These are phyloP conservation scores for Cephus sareptanus DNA, from an alignment of 2,888 invertebrate species.

Conservation along the genomic window DNA sequence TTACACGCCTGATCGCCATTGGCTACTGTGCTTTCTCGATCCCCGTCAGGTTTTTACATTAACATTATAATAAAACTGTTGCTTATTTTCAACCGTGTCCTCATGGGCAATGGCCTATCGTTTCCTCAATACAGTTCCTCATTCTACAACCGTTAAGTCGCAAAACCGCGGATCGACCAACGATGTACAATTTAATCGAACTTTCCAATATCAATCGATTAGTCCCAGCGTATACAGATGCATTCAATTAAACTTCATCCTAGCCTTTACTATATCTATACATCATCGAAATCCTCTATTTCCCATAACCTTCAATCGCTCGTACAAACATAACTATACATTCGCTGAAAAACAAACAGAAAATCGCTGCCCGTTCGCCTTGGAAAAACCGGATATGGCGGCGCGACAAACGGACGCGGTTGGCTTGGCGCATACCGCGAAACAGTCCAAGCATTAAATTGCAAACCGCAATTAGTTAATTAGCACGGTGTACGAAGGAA, in stretches of 20 bases:
- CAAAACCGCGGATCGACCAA: background rate
- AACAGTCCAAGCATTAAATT: slow-evolving; percentile 28
- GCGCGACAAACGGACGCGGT: background rate
- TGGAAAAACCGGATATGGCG: slow-evolving; percentile 15
- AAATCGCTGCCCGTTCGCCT: background rate
- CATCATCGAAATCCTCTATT: background rate
- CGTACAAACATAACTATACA: background rate
- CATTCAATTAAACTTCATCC: background rate
- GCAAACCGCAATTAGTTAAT: slow-evolving; percentile 30
- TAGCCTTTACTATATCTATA: background rate
- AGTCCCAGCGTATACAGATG: background rate
- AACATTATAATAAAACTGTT: slow-evolving; percentile 23
- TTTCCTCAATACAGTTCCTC: background rate
- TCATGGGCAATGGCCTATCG: background rate
- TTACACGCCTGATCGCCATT: slow-evolving; percentile 20
- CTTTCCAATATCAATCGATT: background rate
- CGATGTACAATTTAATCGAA: background rate
- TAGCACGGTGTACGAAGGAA: slow-evolving; percentile 4
- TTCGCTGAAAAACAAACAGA: background rate
- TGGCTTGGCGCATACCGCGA: slow-evolving; percentile 2
- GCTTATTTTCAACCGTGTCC: background rate
- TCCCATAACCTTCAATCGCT: background rate
- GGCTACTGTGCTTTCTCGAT: slow-evolving; percentile 29
- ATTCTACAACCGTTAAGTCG: background rate
- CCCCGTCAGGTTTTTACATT: slow-evolving; percentile 25